These are phyloP conservation scores for Eleginops maclovinus DNA, from an alignment of 2,113 vertebrate genomes.

Conservation along the genomic window DNA sequence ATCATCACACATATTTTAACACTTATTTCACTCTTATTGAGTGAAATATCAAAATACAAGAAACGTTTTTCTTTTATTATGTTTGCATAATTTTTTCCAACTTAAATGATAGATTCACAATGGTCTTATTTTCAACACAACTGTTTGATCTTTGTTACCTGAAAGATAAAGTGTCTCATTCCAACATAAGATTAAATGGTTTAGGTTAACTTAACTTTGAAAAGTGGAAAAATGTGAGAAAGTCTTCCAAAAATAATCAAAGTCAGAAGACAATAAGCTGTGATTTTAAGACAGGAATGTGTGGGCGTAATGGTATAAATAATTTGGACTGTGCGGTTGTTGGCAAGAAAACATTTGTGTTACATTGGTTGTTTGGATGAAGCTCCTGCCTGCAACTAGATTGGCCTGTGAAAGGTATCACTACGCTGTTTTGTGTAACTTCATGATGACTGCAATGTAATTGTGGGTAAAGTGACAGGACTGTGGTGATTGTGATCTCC, in stretches of 20 bases:
- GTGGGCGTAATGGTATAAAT: conserved; percentile 17
- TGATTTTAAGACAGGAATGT: background rate
- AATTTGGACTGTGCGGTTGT: conserved; percentile 34
- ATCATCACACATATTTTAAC: background rate
- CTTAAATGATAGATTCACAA: background rate
- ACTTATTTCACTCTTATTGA: too few relatives aligned
- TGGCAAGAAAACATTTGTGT: conserved; percentile 39
- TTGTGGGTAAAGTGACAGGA: background rate
- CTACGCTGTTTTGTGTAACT: background rate
- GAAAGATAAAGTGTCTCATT: background rate
- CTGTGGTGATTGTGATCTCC: conserved; percentile 15
- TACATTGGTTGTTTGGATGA: conserved; percentile 28
- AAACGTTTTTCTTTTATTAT: background rate
- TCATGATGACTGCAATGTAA: background rate
- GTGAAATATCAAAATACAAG: too few relatives aligned
- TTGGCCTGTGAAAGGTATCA: too few relatives aligned
- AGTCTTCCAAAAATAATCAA: background rate
- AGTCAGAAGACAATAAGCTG: background rate
- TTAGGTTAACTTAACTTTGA: background rate
- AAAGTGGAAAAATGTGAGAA: background rate
- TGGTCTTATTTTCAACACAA: background rate
- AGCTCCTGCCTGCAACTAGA: background rate
- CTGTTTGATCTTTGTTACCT: background rate
- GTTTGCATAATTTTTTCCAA: background rate
- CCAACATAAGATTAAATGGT: background rate